Evolutionary conservation across 2,113 vertebrate species (phyloP).

Genomic region (Marmota monax): DNA sequence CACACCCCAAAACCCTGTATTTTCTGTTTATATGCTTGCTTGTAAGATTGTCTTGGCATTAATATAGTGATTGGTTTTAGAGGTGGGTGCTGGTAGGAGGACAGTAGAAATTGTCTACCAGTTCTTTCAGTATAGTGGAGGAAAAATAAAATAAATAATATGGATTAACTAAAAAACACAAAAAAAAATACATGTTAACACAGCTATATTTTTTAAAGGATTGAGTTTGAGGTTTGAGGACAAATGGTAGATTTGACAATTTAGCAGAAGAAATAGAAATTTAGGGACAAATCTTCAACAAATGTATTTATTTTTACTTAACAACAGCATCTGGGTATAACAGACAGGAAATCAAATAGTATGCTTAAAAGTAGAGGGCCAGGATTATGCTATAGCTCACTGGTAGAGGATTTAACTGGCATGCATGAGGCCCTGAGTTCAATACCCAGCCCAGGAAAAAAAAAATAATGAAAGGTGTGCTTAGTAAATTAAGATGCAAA

Average conservation of each 20-base stretch:
- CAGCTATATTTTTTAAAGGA: neutral
- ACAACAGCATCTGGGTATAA: neutral
- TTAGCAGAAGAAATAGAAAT: neutral
- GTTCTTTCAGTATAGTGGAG: neutral
- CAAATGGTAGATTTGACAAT: neutral
- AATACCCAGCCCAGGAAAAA: neutral
- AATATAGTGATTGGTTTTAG: neutral
- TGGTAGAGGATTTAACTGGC: neutral
- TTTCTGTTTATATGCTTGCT: neutral
- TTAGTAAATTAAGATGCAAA: neutral
- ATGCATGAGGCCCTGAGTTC: neutral
- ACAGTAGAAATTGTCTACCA: neutral
- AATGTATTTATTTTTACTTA: neutral
- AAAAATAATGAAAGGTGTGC: neutral
- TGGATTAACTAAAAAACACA: neutral
- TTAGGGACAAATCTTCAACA: neutral
- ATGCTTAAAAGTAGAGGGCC: neutral
- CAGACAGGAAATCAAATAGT: neutral
- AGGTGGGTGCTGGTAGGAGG: fast-evolving
- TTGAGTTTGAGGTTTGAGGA: neutral
- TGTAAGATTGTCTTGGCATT: neutral
- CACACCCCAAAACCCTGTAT: too few relatives aligned
- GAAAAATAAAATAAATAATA: neutral
- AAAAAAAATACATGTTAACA: neutral
- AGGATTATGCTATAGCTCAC: neutral